Evolutionary conservation across 1,140 invertebrate genomes (phyloP).

Genomic region (Aphaenogaster ashmeadi): DNA sequence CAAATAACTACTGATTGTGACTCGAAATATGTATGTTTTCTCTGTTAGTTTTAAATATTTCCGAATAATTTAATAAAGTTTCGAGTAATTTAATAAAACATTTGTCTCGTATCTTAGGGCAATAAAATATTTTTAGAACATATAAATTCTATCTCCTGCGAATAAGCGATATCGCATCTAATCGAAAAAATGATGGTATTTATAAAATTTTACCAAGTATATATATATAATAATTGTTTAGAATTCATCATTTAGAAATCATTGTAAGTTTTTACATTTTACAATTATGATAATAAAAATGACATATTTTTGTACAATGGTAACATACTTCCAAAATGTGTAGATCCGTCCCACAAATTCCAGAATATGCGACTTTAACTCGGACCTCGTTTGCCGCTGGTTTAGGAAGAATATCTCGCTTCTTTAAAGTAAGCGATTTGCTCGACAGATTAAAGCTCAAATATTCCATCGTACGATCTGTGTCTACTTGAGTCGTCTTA

Average conservation of each 20-base stretch:
- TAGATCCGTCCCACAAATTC: conserved; percentile 94
- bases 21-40: neutral
- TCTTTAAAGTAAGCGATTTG: conserved; percentile 86
- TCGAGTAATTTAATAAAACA: neutral
- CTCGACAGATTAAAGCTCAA: conserved; percentile 88
- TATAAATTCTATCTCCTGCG: neutral
- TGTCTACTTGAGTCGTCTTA: neutral
- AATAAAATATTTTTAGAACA: conserved; percentile 10
- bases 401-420: conserved; percentile 85
- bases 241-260: neutral
- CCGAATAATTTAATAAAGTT: neutral
- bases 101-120: neutral
- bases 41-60: neutral
- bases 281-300: conserved; percentile 1
- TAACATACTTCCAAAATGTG: conserved; percentile 90
- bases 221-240: neutral
- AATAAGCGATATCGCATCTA: neutral
- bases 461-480: conserved; percentile 87
- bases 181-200: too few relatives aligned
- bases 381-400: conserved; percentile 88
- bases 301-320: conserved; percentile 18
- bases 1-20: neutral
- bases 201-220: too few relatives aligned
- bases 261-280: neutral
- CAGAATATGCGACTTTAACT: conserved; percentile 89